Evolutionary conservation across 1,140 invertebrate genomes (phyloP).

Genomic region (Bombus haemorrhoidalis): DNA sequence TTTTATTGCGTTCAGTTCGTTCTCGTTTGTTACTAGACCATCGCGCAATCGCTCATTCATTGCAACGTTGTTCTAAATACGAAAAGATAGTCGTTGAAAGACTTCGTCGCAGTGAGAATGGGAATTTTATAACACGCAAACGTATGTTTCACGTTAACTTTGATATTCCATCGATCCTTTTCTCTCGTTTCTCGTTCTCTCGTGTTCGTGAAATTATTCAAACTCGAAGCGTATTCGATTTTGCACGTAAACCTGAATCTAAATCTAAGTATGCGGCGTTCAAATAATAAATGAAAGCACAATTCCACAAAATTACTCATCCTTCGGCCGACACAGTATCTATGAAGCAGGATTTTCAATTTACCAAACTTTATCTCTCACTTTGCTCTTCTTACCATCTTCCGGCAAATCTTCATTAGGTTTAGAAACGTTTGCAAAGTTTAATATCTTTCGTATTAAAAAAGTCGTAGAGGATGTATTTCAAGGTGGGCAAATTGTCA

Average conservation of each 20-base stretch:
- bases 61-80: constrained; percentile 25
- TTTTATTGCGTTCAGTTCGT: constrained; percentile 33
- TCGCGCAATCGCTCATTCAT: constrained; percentile 20
- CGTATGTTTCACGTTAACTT: too few species aligned
- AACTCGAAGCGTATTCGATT: neutral
- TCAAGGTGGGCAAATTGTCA: neutral
- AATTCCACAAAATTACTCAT: too few species aligned
- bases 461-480: neutral
- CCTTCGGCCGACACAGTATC: too few species aligned
- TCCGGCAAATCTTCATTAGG: too few species aligned
- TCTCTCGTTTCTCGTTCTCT: neutral
- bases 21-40: constrained; percentile 22
- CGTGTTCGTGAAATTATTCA: neutral
- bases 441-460: fast-evolving
- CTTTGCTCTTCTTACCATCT: too few species aligned
- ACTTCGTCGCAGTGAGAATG: neutral
- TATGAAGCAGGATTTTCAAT: too few species aligned
- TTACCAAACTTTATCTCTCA: too few species aligned
- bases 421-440: too few species aligned
- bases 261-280: too few species aligned
- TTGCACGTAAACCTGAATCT: neutral
- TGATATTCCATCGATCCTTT: neutral
- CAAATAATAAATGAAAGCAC: too few species aligned
- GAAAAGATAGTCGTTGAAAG: neutral
- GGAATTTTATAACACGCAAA: neutral